Percentiles rank a stretch among this genome's conserved stretches.
Evolutionary conservation across 2,888 invertebrate genomes (phyloP).

Genomic region (Lycocerus yunnanus): DNA sequence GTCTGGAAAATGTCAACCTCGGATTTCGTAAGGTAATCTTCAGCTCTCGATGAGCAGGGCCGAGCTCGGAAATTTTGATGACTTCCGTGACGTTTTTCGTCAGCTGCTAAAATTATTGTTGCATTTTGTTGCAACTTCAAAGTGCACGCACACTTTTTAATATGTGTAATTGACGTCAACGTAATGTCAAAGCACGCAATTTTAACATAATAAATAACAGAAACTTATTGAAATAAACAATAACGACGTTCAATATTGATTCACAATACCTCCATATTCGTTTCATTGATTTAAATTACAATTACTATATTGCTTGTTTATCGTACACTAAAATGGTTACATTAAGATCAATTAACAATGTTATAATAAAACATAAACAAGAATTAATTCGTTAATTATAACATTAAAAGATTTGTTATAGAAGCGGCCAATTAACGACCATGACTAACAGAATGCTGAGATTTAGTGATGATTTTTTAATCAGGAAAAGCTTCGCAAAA

Average conservation of each 20-base stretch:
- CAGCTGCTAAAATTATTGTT: neutral
- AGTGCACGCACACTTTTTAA: neutral
- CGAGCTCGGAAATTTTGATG: too few relatives aligned
- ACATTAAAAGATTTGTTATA: neutral
- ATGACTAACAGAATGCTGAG: neutral
- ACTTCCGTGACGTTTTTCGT: neutral
- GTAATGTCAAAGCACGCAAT: conserved; percentile 18
- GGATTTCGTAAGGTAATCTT: too few relatives aligned
- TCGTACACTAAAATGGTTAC: neutral
- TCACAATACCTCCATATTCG: conserved; percentile 5
- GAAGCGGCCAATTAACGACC: neutral
- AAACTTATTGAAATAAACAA: conserved; percentile 10
- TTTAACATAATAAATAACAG: conserved; percentile 10
- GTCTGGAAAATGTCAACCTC: too few relatives aligned
- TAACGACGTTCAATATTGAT: conserved; percentile 6
- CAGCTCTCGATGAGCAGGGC: too few relatives aligned
- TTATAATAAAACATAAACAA: neutral
- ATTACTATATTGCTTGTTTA: neutral
- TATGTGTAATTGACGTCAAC: conserved; percentile 24
- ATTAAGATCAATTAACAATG: neutral
- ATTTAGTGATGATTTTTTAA: neutral
- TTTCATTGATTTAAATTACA: conserved; percentile 4
- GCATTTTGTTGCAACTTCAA: neutral
- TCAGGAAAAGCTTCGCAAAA: too few relatives aligned
- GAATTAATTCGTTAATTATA: neutral